A percentile compares a stretch with the other conserved stretches of the same genome.
phyloP scores from a whole-genome alignment of 2,888 invertebrate species.

The Perizoma affinitatum region DNA sequence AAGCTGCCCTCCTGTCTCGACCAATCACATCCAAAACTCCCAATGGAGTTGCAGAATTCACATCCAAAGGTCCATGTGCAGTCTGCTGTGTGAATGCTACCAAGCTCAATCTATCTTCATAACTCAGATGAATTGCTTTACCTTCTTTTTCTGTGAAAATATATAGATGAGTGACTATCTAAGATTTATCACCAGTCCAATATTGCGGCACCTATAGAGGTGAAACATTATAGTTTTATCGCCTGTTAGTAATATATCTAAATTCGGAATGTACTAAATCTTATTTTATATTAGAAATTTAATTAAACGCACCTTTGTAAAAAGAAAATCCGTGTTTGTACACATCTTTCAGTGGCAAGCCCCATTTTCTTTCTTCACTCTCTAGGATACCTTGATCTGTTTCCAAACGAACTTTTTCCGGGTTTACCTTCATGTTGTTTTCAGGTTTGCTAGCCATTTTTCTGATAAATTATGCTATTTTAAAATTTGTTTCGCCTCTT shows the following conservation, averaged over 20 bases:
- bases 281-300: conserved; percentile 43
- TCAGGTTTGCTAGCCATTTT: conserved; percentile 65
- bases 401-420: conserved; percentile 73
- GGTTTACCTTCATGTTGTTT: conserved; percentile 61
- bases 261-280: not conserved
- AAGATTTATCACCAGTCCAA: too few relatives aligned
- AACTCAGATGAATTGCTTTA: conserved; percentile 97
- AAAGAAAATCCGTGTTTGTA: conserved; percentile 95
- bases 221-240: not conserved
- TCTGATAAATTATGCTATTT: too few relatives aligned
- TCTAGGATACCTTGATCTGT: conserved; percentile 79
- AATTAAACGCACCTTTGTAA: conserved; percentile 90
- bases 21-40: conserved; percentile 98
- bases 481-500: too few relatives aligned
- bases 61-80: conserved; percentile 91
- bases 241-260: not conserved
- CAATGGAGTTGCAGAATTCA: conserved; percentile 89
- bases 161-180: too few relatives aligned
- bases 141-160: conserved; percentile 93
- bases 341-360: conserved; percentile 89
- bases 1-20: conserved; percentile 94
- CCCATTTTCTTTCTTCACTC: conserved; percentile 85
- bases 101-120: conserved; percentile 95
- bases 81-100: conserved; percentile 97
- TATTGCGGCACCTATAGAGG: too few relatives aligned